A percentile compares a stretch with the other conserved stretches of the same genome.
phyloP scores from a whole-genome alignment of 2,797 vertebrate species.

The Pipistrellus nathusii region DNA sequence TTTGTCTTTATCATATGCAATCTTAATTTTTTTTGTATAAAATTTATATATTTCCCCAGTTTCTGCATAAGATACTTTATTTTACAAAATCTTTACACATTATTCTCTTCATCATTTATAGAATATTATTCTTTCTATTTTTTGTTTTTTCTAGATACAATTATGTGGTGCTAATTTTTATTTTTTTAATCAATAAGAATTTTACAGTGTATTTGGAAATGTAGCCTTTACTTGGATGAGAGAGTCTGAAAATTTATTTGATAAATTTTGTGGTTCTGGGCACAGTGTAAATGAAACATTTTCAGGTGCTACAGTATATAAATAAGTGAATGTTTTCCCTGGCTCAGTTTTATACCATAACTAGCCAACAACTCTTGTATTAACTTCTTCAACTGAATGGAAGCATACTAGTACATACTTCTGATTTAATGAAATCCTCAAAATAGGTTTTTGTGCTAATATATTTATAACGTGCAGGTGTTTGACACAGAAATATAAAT shows the following conservation, averaged over 20 bases:
- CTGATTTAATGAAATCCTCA: constrained; percentile 83
- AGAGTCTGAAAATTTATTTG: constrained; percentile 78
- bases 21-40: constrained; percentile 11
- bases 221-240: constrained; percentile 67
- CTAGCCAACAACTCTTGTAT: constrained; percentile 77
- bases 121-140: not conserved
- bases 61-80: not conserved
- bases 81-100: constrained; percentile 17
- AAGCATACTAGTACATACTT: constrained; percentile 69
- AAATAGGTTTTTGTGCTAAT: constrained; percentile 83
- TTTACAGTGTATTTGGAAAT: constrained; percentile 76
- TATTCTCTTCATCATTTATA: constrained; percentile 40
- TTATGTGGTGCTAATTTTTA: constrained; percentile 28
- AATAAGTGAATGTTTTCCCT: constrained; percentile 84
- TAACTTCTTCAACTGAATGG: constrained; percentile 78
- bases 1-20: constrained; percentile 49
- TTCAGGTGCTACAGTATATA: constrained; percentile 79
- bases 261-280: constrained; percentile 84
- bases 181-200: constrained; percentile 55
- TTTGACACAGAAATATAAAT: constrained; percentile 81
- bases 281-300: constrained; percentile 83
- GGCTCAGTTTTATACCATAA: constrained; percentile 75
- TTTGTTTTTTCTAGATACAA: constrained; percentile 21
- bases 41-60: not conserved
- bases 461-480: constrained; percentile 83